Evolutionary conservation across 1,140 invertebrate genomes (phyloP).

Genomic region (Eciton burchellii): DNA sequence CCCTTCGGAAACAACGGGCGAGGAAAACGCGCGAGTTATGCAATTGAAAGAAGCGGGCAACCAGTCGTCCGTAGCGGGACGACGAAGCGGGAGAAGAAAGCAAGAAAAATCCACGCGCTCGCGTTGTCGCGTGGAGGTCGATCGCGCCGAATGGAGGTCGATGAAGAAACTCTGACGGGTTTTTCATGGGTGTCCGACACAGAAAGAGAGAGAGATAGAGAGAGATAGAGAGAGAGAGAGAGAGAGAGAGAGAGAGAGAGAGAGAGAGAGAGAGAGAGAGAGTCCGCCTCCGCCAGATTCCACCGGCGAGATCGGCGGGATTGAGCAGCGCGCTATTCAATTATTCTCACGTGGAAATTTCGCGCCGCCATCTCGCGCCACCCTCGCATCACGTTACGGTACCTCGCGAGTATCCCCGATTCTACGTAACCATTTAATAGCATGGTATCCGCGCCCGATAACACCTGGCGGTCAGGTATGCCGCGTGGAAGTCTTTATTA

Average conservation of each 20-base stretch:
- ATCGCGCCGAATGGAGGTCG: background rate
- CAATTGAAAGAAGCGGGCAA: slow-evolving; percentile 43
- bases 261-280: background rate
- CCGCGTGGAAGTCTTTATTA: slow-evolving; percentile 78
- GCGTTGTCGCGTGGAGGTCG: slow-evolving; percentile 34
- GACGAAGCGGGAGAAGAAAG: background rate
- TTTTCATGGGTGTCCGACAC: slow-evolving; percentile 1
- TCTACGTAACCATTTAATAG: slow-evolving; percentile 78
- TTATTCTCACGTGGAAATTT: slow-evolving; percentile 48
- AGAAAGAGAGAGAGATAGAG: background rate
- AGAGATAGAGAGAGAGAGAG: background rate
- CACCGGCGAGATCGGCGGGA: background rate
- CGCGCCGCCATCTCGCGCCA: slow-evolving; percentile 17
- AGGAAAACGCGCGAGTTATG: slow-evolving; percentile 31
- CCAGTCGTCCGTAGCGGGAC: slow-evolving; percentile 41
- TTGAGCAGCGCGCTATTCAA: slow-evolving; percentile 21
- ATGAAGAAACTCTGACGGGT: slow-evolving; percentile 34
- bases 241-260: background rate
- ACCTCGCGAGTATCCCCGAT: slow-evolving; percentile 61
- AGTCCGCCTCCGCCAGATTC: slow-evolving; percentile 17
- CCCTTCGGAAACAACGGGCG: slow-evolving; percentile 12
- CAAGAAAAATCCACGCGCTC: slow-evolving; percentile 17
- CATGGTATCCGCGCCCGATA: slow-evolving; percentile 64
- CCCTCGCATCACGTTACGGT: slow-evolving; percentile 39
- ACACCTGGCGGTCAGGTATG: slow-evolving; percentile 73